A percentile compares a stretch with the other conserved stretches of the same genome.
Conservation (phyloP, 2,888 invertebrate species). For the Cordylochernes scorpioides region DNA sequence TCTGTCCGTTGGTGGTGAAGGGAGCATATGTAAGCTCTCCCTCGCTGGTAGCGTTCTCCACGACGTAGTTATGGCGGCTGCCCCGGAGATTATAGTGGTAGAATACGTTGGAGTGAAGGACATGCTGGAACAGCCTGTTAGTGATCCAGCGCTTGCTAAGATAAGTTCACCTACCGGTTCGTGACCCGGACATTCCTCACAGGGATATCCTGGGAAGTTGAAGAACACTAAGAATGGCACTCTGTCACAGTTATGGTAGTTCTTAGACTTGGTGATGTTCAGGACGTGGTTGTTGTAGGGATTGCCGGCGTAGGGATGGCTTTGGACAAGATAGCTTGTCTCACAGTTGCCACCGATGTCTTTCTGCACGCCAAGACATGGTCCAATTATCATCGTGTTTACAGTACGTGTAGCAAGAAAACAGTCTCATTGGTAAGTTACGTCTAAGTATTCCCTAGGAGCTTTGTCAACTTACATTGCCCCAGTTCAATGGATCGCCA, state of each 20-base stretch:
- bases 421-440: no score
- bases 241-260: conserved; percentile 17
- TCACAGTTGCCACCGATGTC: conserved; percentile 16
- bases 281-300: conserved; percentile 11
- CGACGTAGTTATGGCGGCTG: conserved; percentile 10
- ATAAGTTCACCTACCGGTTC: conserved; percentile 3
- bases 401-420: no score
- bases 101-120: conserved; percentile 8
- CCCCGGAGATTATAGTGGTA: conserved; percentile 12
- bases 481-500: no score
- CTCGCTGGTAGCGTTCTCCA: conserved; percentile 5
- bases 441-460: no score
- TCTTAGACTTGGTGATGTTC: conserved; percentile 16
- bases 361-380: conserved; percentile 7
- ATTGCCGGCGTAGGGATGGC: conserved; percentile 7
- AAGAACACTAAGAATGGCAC: conserved; percentile 11
- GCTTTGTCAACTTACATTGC: no score
- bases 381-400: conserved; percentile 5
- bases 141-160: background rate
- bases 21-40: conserved; percentile 9
- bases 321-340: conserved; percentile 13
- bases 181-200: conserved; percentile 3
- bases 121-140: conserved; percentile 4
- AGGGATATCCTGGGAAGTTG: conserved; percentile 7
- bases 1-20: conserved; percentile 8